Conservation (phyloP, 2,797 vertebrate genomes). For the Poecilia wingei region DNA sequence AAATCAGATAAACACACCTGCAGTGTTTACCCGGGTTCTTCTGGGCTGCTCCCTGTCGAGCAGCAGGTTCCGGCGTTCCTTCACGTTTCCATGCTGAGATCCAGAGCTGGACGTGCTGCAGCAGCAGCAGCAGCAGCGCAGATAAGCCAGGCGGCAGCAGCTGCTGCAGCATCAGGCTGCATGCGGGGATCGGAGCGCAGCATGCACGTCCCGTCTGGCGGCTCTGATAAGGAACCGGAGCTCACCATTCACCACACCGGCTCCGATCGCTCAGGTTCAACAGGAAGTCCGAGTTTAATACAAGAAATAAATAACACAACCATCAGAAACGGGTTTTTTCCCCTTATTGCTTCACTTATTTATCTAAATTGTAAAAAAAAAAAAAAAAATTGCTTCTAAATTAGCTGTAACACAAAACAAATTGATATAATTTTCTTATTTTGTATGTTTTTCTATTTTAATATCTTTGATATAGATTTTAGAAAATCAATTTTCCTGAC, state of each 20-base stretch:
- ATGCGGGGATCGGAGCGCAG: conserved; percentile 5
- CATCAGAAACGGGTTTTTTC: neutral
- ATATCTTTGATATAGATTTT: neutral
- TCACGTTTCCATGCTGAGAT: conserved; percentile 45
- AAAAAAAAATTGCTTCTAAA: neutral
- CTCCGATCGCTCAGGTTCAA: neutral
- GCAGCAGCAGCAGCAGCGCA: conserved; percentile 34
- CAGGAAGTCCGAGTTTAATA: neutral
- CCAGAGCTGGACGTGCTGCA: conserved; percentile 60
- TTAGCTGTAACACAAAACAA: neutral
- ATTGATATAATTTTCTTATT: neutral
- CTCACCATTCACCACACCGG: neutral
- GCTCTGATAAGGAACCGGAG: neutral
- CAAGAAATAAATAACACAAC: neutral
- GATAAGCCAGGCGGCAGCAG: conserved; percentile 45
- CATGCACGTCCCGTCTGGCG: neutral
- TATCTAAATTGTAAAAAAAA: neutral
- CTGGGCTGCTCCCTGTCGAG: conserved; percentile 19
- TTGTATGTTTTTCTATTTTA: neutral
- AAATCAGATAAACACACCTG: conserved; percentile 4
- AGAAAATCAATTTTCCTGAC: neutral
- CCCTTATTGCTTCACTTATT: neutral
- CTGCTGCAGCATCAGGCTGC: neutral
- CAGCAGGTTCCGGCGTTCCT: conserved; percentile 14
- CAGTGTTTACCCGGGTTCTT: neutral